Evolutionary conservation across 2,113 vertebrate species (phyloP), one percentile per base, ranked within the genome.

Genomic region (Myiozetetes cayanensis): DNA sequence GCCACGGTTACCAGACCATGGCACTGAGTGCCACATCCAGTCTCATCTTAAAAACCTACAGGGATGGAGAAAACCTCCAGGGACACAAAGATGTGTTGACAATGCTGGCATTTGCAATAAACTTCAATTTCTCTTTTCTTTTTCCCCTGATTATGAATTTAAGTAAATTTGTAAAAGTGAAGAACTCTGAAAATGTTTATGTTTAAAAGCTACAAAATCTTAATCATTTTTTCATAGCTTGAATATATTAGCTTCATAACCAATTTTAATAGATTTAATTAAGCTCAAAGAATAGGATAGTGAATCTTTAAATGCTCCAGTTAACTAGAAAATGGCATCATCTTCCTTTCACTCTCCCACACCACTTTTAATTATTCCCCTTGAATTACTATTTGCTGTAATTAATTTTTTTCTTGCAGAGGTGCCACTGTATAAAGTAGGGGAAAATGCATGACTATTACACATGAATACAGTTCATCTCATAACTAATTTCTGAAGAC

Each of bases 301-400:
- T 86, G 94, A 94, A 97, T 97, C 93, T 96, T 97, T 95, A 97
- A 98, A 97, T 96, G 91, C 81, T 97, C 94, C 89, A 97, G 87
- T 97, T 97, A 97, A 97, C 94, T 97, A 96, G 70, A 97, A 98
- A 97, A 97, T 97, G 56, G 55, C 85, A 97, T 97, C 58, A 90
- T 97, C 94, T 96, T 95, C 61, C 87, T 86, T 95, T 95, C 68
- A 95, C 68, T 96, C 62, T 82, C 47, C 20, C 17, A 93, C 70
- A 87, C 81, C 74, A 35, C 56, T 93, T 97, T 96, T 97, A 98
- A 97, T 98, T 97, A 97, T 96, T 95, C 88, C 53, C 33, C 65
- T 96, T 97, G 87, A 97, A 95, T 97, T 95, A 92, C 53, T 96
- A 88, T 94, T 97, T 79, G 53, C 66, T 97, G 52, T 94, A 97